Conservation (phyloP, 2,888 invertebrate species). For the Sesia apiformis region DNA sequence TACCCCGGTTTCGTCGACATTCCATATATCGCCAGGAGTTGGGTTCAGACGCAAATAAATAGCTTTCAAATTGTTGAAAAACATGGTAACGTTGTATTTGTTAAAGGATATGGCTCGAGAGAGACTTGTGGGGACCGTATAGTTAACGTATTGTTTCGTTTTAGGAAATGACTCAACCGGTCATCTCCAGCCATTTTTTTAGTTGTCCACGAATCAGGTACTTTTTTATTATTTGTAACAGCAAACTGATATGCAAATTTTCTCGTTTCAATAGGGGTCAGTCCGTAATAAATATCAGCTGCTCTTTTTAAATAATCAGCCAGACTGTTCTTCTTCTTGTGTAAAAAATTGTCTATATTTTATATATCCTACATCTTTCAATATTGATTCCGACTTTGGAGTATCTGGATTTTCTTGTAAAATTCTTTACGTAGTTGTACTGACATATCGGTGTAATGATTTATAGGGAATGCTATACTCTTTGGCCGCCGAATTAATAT, state of each 20-base stretch:
- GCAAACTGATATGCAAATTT: constrained; percentile 2
- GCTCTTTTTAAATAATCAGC: constrained; percentile 4
- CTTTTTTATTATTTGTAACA: neutral
- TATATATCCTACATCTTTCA: constrained; percentile 3
- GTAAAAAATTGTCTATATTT: constrained; percentile 9
- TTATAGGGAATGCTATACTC: constrained; percentile 5
- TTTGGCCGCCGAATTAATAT: constrained; percentile 4
- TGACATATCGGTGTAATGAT: constrained; percentile 6
- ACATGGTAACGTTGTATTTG: constrained; percentile 5
- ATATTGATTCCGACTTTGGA: constrained; percentile 4
- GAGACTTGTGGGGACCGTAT: constrained; percentile 6
- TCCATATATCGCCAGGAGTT: constrained; percentile 7
- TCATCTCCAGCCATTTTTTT: constrained; percentile 9
- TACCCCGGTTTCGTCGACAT: constrained; percentile 9
- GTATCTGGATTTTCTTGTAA: constrained; percentile 6
- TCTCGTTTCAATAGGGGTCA: neutral
- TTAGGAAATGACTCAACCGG: constrained; percentile 6
- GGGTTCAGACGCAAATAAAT: constrained; percentile 5
- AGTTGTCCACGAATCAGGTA: constrained; percentile 5
- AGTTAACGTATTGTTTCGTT: constrained; percentile 5
- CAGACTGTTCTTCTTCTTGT: constrained; percentile 7
- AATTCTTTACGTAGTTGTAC: constrained; percentile 2
- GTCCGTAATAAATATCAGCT: constrained; percentile 5
- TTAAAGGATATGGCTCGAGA: constrained; percentile 6
- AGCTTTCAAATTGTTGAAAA: constrained; percentile 5